Percentiles rank a stretch among this genome's conserved stretches.
Evolutionary conservation across 2,113 vertebrate genomes (phyloP).

Genomic region (Peromyscus californicus): DNA sequence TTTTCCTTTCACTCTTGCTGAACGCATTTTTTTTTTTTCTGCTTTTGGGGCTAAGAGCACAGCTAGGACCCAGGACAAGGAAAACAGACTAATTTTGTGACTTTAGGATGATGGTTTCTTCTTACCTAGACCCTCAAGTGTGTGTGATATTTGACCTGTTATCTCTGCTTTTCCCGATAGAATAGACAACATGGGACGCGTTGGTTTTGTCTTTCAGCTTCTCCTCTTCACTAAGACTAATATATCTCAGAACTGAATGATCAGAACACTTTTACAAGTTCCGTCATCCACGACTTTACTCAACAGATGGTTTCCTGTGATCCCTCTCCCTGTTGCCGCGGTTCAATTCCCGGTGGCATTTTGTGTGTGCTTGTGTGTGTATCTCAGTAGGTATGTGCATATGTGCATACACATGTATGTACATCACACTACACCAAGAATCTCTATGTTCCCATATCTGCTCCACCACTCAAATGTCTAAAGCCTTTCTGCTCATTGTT

Average conservation of each 20-base stretch:
- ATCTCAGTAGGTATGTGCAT: rapidly evolving
- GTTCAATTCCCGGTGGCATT: neutral
- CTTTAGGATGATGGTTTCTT: neutral
- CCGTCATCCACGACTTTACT: neutral
- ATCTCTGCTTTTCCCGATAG: neutral
- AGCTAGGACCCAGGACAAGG: neutral
- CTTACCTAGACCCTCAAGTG: neutral
- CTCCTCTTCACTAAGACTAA: neutral
- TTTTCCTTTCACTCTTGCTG: neutral
- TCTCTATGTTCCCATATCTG: neutral
- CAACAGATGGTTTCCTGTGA: neutral
- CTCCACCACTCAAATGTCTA: neutral
- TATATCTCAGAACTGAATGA: neutral
- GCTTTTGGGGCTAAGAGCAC: neutral
- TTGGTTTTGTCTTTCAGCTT: neutral
- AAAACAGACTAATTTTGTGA: neutral
- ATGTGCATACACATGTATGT: neutral
- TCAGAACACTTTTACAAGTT: neutral
- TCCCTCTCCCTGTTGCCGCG: neutral
- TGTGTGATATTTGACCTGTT: neutral
- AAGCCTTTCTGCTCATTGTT: neutral
- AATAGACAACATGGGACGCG: neutral
- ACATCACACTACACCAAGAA: neutral
- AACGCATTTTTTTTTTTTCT: neutral
- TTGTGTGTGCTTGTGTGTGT: neutral